Percentiles rank a stretch among this genome's conserved stretches.
These are phyloP conservation scores for Aproaerema taeniolella DNA, from an alignment of 2,888 invertebrate species.

Conservation along the genomic window DNA sequence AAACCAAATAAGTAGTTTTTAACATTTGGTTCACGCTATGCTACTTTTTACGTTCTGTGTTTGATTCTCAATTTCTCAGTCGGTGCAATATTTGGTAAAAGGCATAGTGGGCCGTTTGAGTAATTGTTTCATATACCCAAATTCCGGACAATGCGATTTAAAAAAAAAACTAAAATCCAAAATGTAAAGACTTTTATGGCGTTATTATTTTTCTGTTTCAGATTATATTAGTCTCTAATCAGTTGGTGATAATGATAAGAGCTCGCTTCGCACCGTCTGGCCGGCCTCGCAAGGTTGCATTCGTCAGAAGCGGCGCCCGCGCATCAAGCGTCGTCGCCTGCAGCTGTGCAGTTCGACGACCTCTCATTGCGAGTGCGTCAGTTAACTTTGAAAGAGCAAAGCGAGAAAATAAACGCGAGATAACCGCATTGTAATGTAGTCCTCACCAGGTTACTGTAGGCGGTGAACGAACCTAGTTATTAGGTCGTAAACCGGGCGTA, in stretches of 20 bases:
- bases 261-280: conserved; percentile 23
- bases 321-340: conserved; percentile 38
- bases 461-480: conserved; percentile 61
- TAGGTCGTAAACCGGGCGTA: conserved; percentile 51
- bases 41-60: too few relatives aligned
- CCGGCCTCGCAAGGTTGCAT: conserved; percentile 45
- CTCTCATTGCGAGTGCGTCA: conserved; percentile 60
- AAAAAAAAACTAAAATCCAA: too few relatives aligned
- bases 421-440: conserved; percentile 59
- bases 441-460: conserved; percentile 38
- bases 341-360: conserved; percentile 57
- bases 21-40: too few relatives aligned
- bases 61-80: too few relatives aligned
- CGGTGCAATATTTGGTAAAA: too few relatives aligned
- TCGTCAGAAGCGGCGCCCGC: conserved; percentile 40
- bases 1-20: too few relatives aligned
- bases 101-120: too few relatives aligned
- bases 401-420: conserved; percentile 66
- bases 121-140: too few relatives aligned
- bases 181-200: too few relatives aligned
- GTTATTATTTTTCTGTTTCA: too few relatives aligned
- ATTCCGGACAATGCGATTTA: too few relatives aligned
- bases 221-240: conserved; percentile 6
- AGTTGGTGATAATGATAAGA: conserved; percentile 9
- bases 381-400: conserved; percentile 68